Conservation (phyloP, 2,888 invertebrate species). For the Abscondita cerata region DNA sequence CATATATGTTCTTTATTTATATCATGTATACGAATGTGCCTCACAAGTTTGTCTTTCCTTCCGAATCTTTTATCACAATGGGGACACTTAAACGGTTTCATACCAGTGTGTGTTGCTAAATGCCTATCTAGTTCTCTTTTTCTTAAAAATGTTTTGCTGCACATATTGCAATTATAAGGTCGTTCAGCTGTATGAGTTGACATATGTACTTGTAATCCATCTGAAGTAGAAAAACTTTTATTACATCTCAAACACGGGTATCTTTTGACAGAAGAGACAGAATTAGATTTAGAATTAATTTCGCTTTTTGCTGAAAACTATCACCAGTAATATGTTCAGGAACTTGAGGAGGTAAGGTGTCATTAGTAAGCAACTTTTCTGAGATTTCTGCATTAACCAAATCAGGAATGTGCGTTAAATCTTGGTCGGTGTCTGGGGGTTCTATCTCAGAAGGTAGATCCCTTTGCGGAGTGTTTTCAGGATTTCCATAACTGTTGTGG, state of each 20-base stretch:
- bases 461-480: constrained; percentile 43
- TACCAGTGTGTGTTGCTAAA: constrained; percentile 69
- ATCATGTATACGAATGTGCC: constrained; percentile 73
- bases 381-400: constrained; percentile 53
- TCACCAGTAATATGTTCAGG: constrained; percentile 53
- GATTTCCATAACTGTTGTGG: constrained; percentile 54
- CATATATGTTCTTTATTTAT: constrained; percentile 61
- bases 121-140: constrained; percentile 76
- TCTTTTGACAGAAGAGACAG: constrained; percentile 35
- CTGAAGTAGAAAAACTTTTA: constrained; percentile 49
- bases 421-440: constrained; percentile 41
- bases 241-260: constrained; percentile 49
- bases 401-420: constrained; percentile 62
- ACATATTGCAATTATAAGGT: constrained; percentile 69
- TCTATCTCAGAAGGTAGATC: constrained; percentile 28
- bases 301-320: constrained; percentile 38
- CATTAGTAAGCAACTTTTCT: constrained; percentile 17
- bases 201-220: constrained; percentile 57
- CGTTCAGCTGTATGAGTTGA: constrained; percentile 62
- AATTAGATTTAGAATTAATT: constrained; percentile 17
- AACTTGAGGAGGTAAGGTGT: constrained; percentile 43
- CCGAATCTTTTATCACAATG: constrained; percentile 73
- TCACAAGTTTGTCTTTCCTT: constrained; percentile 71
- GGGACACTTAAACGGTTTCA: constrained; percentile 72
- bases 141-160: constrained; percentile 71